Evolutionary conservation across 2,113 vertebrate genomes (phyloP), one percentile per base, ranked within the genome.

Genomic region (Lasiurus borealis): DNA sequence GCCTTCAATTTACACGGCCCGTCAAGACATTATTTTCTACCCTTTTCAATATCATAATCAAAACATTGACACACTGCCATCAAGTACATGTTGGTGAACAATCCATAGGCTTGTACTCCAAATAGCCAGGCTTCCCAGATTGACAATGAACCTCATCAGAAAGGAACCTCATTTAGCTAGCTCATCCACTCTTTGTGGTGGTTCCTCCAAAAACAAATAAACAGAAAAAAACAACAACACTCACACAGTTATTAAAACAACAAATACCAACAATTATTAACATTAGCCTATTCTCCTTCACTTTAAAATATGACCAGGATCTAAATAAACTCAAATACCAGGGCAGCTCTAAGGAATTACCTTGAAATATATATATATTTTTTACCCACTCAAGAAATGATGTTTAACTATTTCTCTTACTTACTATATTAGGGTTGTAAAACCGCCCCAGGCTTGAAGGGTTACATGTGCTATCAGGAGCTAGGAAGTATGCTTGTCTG

Each of bases 251-350:
- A 89, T 40, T 90, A 46, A 64, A 94, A 87, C 4, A 75, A 19
- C 11, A 88, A 87, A 31, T 84, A 71, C 31, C 64, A 73, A 57
- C 11, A 90, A 64, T 89, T 83, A 93, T 57, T 80, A 77, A 31
- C 66, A 34, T 80, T 88, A 83, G 50, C 29, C 36, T 81, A 77
- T 66, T 62, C 64, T 10, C 15, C 21, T 86, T 92, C 25, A 57
- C 46, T 71, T 68, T 48, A 0, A n/a, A 73, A 94, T 44, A 23
- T 59, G 12, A 75, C 0, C 19, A 69, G 16, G 62, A 64, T 90
- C 46, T 77, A 94, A 94, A 95, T 85, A 94, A 94, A 62, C 44
- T 77, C 16, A 64, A 83, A 71, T 88, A 52, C 9, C 27, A 85
- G 78, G 62, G 27, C 5, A 73, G 5, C 16, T 46, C 10, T 71